A percentile compares a stretch with the other conserved stretches of the same genome.
These are phyloP conservation scores for Ips nitidus DNA, from an alignment of 1,140 invertebrate species.

Conservation along the genomic window DNA sequence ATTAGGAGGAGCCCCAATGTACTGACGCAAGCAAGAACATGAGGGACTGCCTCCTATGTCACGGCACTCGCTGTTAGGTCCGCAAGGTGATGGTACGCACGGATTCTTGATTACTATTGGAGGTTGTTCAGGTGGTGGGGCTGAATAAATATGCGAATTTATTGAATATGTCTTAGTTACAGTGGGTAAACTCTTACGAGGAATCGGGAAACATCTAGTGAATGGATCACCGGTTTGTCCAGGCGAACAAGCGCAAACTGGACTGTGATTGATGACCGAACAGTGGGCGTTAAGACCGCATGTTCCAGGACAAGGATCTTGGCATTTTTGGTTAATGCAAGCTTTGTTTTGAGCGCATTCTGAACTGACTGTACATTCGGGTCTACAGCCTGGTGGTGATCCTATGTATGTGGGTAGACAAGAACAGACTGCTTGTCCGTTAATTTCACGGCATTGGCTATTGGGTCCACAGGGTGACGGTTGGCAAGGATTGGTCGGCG, in stretches of 20 bases:
- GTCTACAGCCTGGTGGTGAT: slow-evolving; percentile 61
- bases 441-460: slow-evolving; percentile 54
- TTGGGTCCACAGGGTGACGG: slow-evolving; percentile 75
- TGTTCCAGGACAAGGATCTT: slow-evolving; percentile 63
- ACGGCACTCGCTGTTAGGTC: slow-evolving; percentile 66
- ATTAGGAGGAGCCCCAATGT: slow-evolving; percentile 63
- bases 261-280: slow-evolving; percentile 64
- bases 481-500: slow-evolving; percentile 63
- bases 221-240: slow-evolving; percentile 64
- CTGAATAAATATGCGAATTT: slow-evolving; percentile 30
- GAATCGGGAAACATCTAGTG: slow-evolving; percentile 47
- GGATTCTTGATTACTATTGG: slow-evolving; percentile 58
- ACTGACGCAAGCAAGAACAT: slow-evolving; percentile 63
- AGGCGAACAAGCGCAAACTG: slow-evolving; percentile 63
- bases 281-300: slow-evolving; percentile 60
- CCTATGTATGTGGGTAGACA: slow-evolving; percentile 62
- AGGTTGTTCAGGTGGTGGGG: slow-evolving; percentile 45
- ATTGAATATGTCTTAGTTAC: slow-evolving; percentile 9
- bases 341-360: slow-evolving; percentile 64
- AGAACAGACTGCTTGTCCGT: slow-evolving; percentile 60
- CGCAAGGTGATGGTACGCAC: slow-evolving; percentile 74
- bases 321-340: slow-evolving; percentile 65
- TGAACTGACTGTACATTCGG: slow-evolving; percentile 64
- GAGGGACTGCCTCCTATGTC: slow-evolving; percentile 59
- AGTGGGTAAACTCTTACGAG: slow-evolving; percentile 39